These are phyloP conservation scores for Sinocyclocheilus maitianheensis DNA, from an alignment of 2,113 vertebrate species.

Conservation along the genomic window DNA sequence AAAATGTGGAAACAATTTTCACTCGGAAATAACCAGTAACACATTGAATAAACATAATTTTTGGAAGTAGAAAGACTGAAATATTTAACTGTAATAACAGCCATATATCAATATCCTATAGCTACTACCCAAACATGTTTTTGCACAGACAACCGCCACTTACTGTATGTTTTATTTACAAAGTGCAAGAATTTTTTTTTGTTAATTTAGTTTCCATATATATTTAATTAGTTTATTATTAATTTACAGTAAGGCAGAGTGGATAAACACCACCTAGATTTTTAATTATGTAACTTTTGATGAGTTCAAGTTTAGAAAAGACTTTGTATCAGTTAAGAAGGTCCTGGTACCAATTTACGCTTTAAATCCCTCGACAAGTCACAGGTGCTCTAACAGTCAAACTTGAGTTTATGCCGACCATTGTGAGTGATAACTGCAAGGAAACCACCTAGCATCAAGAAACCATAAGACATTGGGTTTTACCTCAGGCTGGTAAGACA, in stretches of 20 bases:
- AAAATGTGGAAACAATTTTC: not conserved
- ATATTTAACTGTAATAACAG: not conserved
- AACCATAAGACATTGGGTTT: constrained; percentile 29
- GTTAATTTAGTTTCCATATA: not conserved
- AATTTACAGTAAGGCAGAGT: not conserved
- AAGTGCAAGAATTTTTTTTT: not conserved
- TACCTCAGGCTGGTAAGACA: not conserved
- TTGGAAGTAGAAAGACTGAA: not conserved
- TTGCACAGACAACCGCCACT: not conserved
- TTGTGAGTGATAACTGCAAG: constrained; percentile 25
- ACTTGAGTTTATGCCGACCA: constrained; percentile 33
- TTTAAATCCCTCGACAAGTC: not conserved
- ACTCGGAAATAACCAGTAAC: not conserved
- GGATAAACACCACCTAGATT: not conserved
- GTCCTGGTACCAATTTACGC: not conserved
- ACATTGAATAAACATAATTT: not conserved
- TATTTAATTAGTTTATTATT: not conserved
- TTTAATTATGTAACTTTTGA: not conserved
- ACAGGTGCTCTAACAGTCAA: not conserved
- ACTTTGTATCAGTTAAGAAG: not conserved
- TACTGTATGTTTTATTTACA: not conserved
- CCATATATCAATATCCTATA: not conserved
- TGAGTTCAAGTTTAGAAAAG: not conserved
- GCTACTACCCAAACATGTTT: not conserved
- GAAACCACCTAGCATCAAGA: constrained; percentile 23